Evolutionary conservation across 2,888 invertebrate genomes (phyloP).

Genomic region (Lithophane leautieri): DNA sequence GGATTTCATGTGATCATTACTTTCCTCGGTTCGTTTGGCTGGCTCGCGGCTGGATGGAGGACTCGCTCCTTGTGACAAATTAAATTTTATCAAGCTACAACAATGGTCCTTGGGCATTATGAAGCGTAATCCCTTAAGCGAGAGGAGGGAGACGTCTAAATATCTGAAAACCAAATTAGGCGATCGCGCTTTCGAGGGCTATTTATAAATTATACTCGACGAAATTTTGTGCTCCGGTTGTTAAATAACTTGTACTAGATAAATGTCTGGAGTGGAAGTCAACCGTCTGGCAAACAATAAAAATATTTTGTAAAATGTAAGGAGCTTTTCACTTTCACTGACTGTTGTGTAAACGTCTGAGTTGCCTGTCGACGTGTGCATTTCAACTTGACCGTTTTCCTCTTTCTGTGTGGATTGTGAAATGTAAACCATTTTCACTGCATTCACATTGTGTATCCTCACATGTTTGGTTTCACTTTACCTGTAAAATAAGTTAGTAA

Average conservation of each 20-base stretch:
- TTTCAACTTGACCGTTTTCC: constrained; percentile 49
- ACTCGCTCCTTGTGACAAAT: constrained; percentile 78
- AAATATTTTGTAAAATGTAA: constrained; percentile 51
- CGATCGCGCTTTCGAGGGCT: constrained; percentile 72
- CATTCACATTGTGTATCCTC: constrained; percentile 14
- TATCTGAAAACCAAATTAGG: constrained; percentile 76
- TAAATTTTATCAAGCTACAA: constrained; percentile 81
- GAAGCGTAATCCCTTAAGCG: constrained; percentile 76
- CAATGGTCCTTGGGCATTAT: constrained; percentile 75
- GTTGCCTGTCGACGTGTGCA: constrained; percentile 35
- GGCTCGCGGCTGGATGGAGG: constrained; percentile 68
- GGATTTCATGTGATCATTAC: constrained; percentile 86
- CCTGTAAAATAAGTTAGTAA: constrained; percentile 20
- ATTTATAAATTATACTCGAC: constrained; percentile 73
- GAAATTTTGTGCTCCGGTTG: constrained; percentile 60
- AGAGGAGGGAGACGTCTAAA: constrained; percentile 70
- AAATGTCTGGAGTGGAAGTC: constrained; percentile 50
- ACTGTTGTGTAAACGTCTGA: constrained; percentile 44
- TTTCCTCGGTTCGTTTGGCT: constrained; percentile 82
- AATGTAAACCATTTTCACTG: constrained; percentile 32
- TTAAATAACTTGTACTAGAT: constrained; percentile 63
- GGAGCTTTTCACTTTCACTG: constrained; percentile 36
- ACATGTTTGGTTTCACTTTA: constrained; percentile 31
- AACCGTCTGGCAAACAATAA: constrained; percentile 47
- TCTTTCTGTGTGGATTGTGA: constrained; percentile 25